Conservation (phyloP, 2,888 invertebrate species). For the Latrodectus elegans region DNA sequence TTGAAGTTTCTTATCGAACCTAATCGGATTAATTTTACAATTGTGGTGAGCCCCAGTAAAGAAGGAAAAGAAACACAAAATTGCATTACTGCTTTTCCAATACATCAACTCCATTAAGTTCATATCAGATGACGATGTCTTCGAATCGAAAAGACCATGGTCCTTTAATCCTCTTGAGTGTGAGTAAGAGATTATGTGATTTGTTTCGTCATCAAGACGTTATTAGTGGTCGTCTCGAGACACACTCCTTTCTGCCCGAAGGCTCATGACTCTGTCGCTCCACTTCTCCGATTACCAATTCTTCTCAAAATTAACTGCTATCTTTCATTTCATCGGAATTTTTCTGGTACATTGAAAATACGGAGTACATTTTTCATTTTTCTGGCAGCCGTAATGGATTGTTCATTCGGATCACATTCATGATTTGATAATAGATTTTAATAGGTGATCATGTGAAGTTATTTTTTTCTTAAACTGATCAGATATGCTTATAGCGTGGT, state of each 20-base stretch:
- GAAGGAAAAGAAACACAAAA: neutral
- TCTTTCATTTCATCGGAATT: conserved; percentile 28
- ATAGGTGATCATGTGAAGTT: no score
- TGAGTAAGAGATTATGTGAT: conserved; percentile 49
- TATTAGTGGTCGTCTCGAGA: conserved; percentile 30
- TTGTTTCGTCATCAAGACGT: conserved; percentile 30
- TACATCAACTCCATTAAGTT: conserved; percentile 1
- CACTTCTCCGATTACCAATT: neutral
- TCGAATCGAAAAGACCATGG: neutral
- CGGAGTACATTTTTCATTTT: no score
- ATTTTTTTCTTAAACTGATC: no score
- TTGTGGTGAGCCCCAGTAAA: no score
- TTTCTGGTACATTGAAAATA: conserved; percentile 8
- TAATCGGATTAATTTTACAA: no score
- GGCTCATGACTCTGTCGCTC: neutral
- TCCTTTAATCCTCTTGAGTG: conserved; percentile 11
- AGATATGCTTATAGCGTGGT: no score
- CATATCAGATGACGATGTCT: neutral
- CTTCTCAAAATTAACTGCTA: neutral
- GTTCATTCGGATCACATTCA: neutral
- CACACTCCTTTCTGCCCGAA: neutral
- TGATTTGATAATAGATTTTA: no score
- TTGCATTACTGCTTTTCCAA: neutral
- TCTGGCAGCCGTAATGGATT: no score
- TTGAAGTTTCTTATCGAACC: no score